Evolutionary conservation across 2,888 invertebrate genomes (phyloP).

Genomic region (Eueremaeus valkanovi): DNA sequence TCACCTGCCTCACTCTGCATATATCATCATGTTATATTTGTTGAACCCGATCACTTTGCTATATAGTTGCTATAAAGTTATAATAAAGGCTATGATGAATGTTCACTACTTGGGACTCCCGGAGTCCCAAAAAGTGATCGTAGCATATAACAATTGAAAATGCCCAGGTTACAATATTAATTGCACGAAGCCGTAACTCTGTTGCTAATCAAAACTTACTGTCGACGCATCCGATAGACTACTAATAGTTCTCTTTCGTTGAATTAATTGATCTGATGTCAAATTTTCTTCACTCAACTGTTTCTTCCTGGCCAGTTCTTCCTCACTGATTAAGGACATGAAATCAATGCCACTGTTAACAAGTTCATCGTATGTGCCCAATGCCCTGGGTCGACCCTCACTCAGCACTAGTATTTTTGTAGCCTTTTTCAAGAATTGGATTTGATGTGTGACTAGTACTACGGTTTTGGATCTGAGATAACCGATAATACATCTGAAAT

Average conservation of each 20-base stretch:
- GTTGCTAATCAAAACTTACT: too few species aligned
- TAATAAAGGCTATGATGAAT: neutral
- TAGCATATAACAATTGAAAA: too few species aligned
- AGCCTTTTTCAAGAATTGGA: slow-evolving; percentile 55
- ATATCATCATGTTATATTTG: too few species aligned
- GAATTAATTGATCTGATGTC: neutral
- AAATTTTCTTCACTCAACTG: neutral
- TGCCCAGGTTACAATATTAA: too few species aligned
- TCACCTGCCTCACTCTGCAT: too few species aligned
- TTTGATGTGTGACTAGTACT: slow-evolving; percentile 58
- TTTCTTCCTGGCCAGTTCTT: slow-evolving; percentile 16
- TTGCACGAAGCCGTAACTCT: too few species aligned
- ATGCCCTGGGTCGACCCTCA: slow-evolving; percentile 45
- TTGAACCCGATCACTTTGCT: too few species aligned
- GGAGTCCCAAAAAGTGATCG: too few species aligned
- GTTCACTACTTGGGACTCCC: neutral
- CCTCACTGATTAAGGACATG: slow-evolving; percentile 44
- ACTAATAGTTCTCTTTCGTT: neutral
- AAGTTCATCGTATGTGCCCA: slow-evolving; percentile 46
- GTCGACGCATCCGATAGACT: too few species aligned
- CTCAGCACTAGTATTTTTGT: slow-evolving; percentile 54
- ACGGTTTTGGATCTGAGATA: slow-evolving; percentile 53
- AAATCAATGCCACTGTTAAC: slow-evolving; percentile 45
- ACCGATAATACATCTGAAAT: slow-evolving; percentile 51
- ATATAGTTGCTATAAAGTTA: too few species aligned